Evolutionary conservation across 2,888 invertebrate species (phyloP).

Genomic region (Himalopsyche tibetana): DNA sequence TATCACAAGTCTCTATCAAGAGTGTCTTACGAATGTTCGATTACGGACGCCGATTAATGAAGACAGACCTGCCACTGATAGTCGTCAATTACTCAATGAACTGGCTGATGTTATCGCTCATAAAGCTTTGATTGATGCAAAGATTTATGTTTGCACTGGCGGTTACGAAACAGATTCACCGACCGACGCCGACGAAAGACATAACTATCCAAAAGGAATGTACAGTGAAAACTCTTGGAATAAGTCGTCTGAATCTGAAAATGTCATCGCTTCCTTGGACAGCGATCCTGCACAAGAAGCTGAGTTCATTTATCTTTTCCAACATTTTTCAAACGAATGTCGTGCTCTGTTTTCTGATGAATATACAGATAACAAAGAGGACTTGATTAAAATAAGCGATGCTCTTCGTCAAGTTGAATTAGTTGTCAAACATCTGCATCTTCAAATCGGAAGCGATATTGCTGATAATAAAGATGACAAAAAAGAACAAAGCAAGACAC

Average conservation of each 20-base stretch:
- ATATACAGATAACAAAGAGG: slow-evolving; percentile 78
- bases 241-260: slow-evolving; percentile 69
- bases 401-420: slow-evolving; percentile 76
- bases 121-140: slow-evolving; percentile 85
- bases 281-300: slow-evolving; percentile 79
- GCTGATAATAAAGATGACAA: slow-evolving; percentile 66
- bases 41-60: slow-evolving; percentile 72
- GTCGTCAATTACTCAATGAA: slow-evolving; percentile 77
- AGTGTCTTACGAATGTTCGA: slow-evolving; percentile 79
- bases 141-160: slow-evolving; percentile 64
- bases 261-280: slow-evolving; percentile 72
- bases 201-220: not conserved
- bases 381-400: slow-evolving; percentile 77
- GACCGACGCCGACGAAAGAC: slow-evolving; percentile 38
- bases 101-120: slow-evolving; percentile 85
- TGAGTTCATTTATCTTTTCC: slow-evolving; percentile 82
- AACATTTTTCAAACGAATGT: slow-evolving; percentile 81
- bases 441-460: slow-evolving; percentile 69
- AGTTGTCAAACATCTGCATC: slow-evolving; percentile 73
- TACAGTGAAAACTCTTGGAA: slow-evolving; percentile 66
- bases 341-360: slow-evolving; percentile 78
- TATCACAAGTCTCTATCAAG: slow-evolving; percentile 82
- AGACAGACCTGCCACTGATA: slow-evolving; percentile 73
- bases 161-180: slow-evolving; percentile 50
- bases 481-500: slow-evolving; percentile 56